Evolutionary conservation across 2,888 invertebrate species (phyloP).

Genomic region (Drosophila diplacantha): DNA sequence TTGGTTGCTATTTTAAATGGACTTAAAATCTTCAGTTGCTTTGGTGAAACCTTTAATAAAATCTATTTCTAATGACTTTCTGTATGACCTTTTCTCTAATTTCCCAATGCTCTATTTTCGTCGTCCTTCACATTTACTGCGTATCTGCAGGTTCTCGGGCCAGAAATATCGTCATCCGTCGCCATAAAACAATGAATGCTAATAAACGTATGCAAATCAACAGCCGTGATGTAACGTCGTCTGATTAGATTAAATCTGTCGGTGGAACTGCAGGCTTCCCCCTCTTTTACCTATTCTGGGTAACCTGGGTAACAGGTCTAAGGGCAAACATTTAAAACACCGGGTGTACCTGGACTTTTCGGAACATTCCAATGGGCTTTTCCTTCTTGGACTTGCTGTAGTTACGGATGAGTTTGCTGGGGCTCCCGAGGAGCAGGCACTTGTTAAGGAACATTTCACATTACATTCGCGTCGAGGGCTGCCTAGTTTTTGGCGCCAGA

Average conservation of each 20-base stretch:
- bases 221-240: conserved; percentile 27
- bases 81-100: neutral
- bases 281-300: neutral
- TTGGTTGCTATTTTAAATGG: too few relatives aligned
- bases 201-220: conserved; percentile 46
- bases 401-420: conserved; percentile 23
- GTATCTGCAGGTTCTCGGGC: neutral
- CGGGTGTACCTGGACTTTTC: conserved; percentile 57
- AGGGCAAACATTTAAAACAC: neutral
- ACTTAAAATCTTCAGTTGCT: too few relatives aligned
- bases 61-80: neutral
- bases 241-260: conserved; percentile 34
- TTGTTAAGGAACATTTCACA: conserved; percentile 66
- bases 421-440: conserved; percentile 55
- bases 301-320: conserved; percentile 33
- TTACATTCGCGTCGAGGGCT: conserved; percentile 19
- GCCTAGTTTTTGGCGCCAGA: conserved; percentile 56
- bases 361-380: conserved; percentile 46
- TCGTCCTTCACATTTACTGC: conserved; percentile 24
- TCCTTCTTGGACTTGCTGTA: conserved; percentile 37
- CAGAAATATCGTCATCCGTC: conserved; percentile 45
- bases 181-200: conserved; percentile 57
- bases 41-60: neutral
- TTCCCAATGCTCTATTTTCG: neutral
- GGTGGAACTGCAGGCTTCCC: conserved; percentile 1